Evolutionary conservation across 2,888 invertebrate species (phyloP).

Genomic region (Nesidiocoris tenuis): DNA sequence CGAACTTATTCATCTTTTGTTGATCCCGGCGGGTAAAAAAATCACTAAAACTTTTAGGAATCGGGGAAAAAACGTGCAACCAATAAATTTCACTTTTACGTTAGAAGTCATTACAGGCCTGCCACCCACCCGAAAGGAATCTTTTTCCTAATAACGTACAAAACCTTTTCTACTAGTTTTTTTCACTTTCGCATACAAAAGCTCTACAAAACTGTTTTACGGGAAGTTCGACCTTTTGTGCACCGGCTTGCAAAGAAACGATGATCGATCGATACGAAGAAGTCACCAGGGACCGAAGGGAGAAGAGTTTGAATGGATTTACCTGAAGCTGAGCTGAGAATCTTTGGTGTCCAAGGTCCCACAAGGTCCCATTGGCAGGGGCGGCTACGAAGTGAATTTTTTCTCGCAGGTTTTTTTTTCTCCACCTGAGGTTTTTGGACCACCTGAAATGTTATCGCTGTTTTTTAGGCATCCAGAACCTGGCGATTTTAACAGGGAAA

Average conservation of each 20-base stretch:
- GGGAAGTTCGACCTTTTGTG: constrained; percentile 10
- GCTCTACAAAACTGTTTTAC: constrained; percentile 27
- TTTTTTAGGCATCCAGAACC: too few relatives aligned
- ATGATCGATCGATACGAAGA: constrained; percentile 30
- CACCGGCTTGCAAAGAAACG: constrained; percentile 12
- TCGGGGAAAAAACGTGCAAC: constrained; percentile 36
- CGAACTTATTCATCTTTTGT: too few relatives aligned
- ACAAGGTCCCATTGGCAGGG: too few relatives aligned
- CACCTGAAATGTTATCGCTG: neutral
- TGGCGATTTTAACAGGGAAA: too few relatives aligned
- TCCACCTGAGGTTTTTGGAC: neutral
- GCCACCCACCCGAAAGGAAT: neutral
- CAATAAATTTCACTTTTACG: constrained; percentile 33
- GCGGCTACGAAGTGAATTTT: neutral
- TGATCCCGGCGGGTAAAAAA: too few relatives aligned
- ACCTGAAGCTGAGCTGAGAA: neutral
- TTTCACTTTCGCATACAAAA: constrained; percentile 1
- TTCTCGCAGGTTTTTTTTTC: neutral
- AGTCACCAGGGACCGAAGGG: neutral
- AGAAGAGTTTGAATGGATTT: constrained; percentile 19
- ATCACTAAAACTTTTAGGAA: too few relatives aligned
- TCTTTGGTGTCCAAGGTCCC: neutral
- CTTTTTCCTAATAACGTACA: neutral
- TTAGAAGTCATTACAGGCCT: constrained; percentile 17
- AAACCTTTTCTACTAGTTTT: neutral